Base-by-base conservation (phyloP, 2,888 invertebrate species). In the Lamproptera curius region DNA sequence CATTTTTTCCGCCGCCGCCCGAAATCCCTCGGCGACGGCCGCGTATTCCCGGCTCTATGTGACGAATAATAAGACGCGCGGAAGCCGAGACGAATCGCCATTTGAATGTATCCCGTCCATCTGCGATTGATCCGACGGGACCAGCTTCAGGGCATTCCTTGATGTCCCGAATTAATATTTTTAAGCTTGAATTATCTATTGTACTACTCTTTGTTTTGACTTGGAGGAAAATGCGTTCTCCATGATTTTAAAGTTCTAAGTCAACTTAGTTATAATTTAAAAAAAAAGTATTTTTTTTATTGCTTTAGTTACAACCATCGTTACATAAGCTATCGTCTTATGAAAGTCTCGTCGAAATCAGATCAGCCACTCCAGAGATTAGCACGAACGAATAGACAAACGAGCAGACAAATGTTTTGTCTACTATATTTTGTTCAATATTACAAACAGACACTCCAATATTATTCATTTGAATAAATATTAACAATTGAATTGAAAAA, bases 21-120 rank as follows among this genome's bases (percentile, higher is more conserved):
- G 60, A 70, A 80, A 83, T 82, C 84, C 84, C 83, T 67, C 62
- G 79, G 63, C 83, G 85, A 81, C 83, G 63, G 49, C 56, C 52
- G 60, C 54, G 61, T 79, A 83, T 83, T 79, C 76, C 73, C 74
- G 69, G 64, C 69, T 77, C 85, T 81, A 83, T 83, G 74, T 76
- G 76, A 58, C 55, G 82, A 76, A 85, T 86, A 83, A 79, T 74
- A 81, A 80, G 58, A 43, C 28, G n/a, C 55, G 58, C 56, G 57
- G 55, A 57, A 57, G 61, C 38, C 26, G 15, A 28, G 16, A 43
- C 40, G 26, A 49, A 49, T 34, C 23, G 9, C 37, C 33, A 17
- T 44, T 20, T 43, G 9, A 43, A 33, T 49, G 34, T 39, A 36
- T 5, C 26, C 11, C 31, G 33, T 23, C 9, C 33, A 23, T 4